phyloP scores from a whole-genome alignment of 2,797 vertebrate genomes.

The Vipera latastei region DNA sequence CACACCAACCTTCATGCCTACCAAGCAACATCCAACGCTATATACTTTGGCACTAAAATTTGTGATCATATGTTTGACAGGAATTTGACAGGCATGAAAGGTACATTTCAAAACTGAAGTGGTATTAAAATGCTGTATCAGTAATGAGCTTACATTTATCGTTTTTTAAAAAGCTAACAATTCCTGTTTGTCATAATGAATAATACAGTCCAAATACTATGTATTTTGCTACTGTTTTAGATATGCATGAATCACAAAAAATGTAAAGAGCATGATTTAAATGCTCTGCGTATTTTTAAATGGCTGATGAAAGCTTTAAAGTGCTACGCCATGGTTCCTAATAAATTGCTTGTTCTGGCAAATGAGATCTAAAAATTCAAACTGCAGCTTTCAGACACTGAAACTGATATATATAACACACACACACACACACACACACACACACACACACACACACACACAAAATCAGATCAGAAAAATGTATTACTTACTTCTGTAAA shows the following conservation, averaged over 20 bases:
- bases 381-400: conserved; percentile 37
- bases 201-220: not conserved
- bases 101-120: conserved; percentile 9
- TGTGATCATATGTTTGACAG: not conserved
- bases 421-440: no score
- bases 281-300: not conserved
- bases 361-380: conserved; percentile 50
- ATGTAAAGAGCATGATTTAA: not conserved
- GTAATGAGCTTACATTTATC: not conserved
- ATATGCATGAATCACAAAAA: not conserved
- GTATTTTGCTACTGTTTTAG: not conserved
- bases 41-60: not conserved
- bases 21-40: not conserved
- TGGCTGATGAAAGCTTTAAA: conserved; percentile 25
- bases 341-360: conserved; percentile 44
- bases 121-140: not conserved
- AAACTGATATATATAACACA: conserved; percentile 30
- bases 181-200: not conserved
- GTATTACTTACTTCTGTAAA: conserved; percentile 31
- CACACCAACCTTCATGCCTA: not conserved
- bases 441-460: no score
- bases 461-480: conserved; percentile 19
- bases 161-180: not conserved
- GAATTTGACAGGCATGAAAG: not conserved
- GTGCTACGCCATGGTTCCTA: not conserved